Percentiles rank a stretch among this genome's conserved stretches.
These are phyloP conservation scores for Adineta ricciae DNA, from an alignment of 2,888 invertebrate species.

Conservation along the genomic window DNA sequence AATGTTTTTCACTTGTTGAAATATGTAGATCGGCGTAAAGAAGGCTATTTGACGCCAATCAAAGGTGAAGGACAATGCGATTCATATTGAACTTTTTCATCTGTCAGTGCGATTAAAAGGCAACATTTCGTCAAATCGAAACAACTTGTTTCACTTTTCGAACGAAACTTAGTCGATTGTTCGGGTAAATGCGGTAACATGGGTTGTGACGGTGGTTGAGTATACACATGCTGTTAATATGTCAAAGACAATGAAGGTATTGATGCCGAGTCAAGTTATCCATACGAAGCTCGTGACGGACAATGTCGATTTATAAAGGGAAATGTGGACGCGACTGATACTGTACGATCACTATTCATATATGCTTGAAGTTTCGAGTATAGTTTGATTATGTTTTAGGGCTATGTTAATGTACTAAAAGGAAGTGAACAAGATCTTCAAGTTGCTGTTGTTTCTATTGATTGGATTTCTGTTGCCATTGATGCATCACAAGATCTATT, in stretches of 20 bases:
- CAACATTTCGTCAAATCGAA: constrained; percentile 65
- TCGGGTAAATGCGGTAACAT: constrained; percentile 66
- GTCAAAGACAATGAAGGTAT: constrained; percentile 35
- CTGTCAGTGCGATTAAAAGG: constrained; percentile 32
- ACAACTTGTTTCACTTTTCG: constrained; percentile 69
- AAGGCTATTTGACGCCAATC: constrained; percentile 35
- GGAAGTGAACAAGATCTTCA: constrained; percentile 36
- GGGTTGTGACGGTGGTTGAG: constrained; percentile 68
- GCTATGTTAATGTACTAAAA: constrained; percentile 35
- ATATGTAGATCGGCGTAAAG: constrained; percentile 34
- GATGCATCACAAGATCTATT: constrained; percentile 35
- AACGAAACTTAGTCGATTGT: constrained; percentile 84
- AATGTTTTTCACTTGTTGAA: not conserved
- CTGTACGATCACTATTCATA: not conserved
- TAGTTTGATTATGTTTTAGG: not conserved
- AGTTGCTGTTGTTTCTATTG: constrained; percentile 35
- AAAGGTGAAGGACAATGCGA: constrained; percentile 55
- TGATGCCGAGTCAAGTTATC: constrained; percentile 43
- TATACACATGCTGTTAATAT: constrained; percentile 36
- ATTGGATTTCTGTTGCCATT: constrained; percentile 35
- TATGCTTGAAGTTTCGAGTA: not conserved
- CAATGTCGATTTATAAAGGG: constrained; percentile 34
- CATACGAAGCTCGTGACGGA: constrained; percentile 34
- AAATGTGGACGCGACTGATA: constrained; percentile 36
- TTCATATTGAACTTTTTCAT: constrained; percentile 67